A percentile compares a stretch with the other conserved stretches of the same genome.
These are phyloP conservation scores for Gymnarchus niloticus DNA, from an alignment of 2,113 vertebrate species.

Conservation along the genomic window DNA sequence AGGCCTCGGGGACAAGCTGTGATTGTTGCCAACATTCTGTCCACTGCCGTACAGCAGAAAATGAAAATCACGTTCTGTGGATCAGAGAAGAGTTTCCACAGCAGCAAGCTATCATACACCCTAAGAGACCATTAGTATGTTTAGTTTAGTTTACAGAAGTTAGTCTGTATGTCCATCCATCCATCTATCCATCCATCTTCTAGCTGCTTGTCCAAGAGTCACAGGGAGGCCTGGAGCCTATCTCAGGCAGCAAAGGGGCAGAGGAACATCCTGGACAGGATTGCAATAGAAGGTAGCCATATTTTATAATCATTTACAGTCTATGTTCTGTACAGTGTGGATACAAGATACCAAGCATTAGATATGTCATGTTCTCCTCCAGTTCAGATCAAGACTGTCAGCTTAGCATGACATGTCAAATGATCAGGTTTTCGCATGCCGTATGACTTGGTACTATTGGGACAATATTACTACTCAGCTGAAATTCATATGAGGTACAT, in stretches of 20 bases:
- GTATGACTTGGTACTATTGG: background rate
- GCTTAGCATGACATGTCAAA: background rate
- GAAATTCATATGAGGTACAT: background rate
- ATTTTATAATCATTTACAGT: too few species aligned
- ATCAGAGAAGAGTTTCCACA: background rate
- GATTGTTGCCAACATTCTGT: background rate
- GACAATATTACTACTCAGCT: background rate
- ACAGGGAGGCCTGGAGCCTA: too few species aligned
- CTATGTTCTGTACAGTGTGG: too few species aligned
- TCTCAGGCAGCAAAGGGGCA: too few species aligned
- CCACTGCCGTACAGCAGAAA: background rate
- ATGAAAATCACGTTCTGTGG: background rate
- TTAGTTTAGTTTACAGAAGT: background rate
- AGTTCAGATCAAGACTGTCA: background rate
- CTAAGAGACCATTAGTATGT: background rate
- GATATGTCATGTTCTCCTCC: background rate
- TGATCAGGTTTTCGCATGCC: background rate
- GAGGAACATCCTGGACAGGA: too few species aligned
- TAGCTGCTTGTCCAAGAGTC: too few species aligned
- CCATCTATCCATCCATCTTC: too few species aligned
- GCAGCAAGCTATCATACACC: background rate
- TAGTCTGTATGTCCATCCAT: too few species aligned
- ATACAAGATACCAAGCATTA: background rate
- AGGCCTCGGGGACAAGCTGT: background rate
- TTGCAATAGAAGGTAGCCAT: too few species aligned